A percentile compares a stretch with the other conserved stretches of the same genome.
Conservation (phyloP, 2,888 invertebrate genomes). For the Barypeithes pellucidus region DNA sequence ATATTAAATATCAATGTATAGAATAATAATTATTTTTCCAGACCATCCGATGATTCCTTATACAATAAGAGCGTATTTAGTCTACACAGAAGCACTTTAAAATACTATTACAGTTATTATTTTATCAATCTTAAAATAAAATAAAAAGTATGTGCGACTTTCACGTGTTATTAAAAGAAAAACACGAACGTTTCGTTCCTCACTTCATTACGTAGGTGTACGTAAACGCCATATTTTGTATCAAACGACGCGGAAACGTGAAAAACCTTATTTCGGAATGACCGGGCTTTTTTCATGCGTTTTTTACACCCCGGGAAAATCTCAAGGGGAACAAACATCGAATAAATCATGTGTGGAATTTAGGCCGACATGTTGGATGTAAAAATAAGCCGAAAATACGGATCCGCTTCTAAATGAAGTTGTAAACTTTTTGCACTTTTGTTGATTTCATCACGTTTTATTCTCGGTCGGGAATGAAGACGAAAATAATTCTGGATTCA, state of each 20-base stretch:
- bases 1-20: too few relatives aligned
- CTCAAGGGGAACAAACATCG: slow-evolving; percentile 17
- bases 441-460: slow-evolving; percentile 14
- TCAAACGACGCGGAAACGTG: slow-evolving; percentile 20
- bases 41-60: too few relatives aligned
- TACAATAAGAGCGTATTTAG: too few relatives aligned
- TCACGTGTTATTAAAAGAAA: slow-evolving; percentile 12
- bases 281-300: slow-evolving; percentile 21
- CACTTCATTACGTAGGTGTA: slow-evolving; percentile 12
- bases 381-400: slow-evolving; percentile 24
- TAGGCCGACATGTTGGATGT: slow-evolving; percentile 15
- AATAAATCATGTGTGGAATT: slow-evolving; percentile 26
- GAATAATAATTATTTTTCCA: too few relatives aligned
- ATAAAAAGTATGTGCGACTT: neutral
- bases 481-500: neutral
- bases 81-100: too few relatives aligned
- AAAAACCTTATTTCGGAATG: slow-evolving; percentile 15
- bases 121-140: neutral
- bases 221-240: slow-evolving; percentile 28
- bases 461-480: neutral
- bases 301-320: slow-evolving; percentile 15
- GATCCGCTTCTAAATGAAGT: slow-evolving; percentile 1
- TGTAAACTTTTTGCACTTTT: slow-evolving; percentile 17
- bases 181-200: neutral
- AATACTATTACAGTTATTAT: too few relatives aligned